Percentiles rank a stretch among this genome's conserved stretches.
Evolutionary conservation across 2,797 vertebrate genomes (phyloP).

Genomic region (Phoeniculus purpureus): DNA sequence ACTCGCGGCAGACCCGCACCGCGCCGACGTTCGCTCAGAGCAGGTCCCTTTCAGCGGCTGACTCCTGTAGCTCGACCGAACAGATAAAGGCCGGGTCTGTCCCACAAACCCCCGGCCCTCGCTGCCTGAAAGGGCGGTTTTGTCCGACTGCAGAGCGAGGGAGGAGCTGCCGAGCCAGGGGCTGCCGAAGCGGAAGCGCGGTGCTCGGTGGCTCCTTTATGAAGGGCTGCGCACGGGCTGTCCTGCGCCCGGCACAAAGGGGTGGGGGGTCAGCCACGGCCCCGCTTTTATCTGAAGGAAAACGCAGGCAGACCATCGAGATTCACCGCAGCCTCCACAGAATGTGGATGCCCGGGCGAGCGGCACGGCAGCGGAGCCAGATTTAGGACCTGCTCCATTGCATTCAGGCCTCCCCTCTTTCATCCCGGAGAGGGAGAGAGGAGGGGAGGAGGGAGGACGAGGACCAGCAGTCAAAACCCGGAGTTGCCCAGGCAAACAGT

Average conservation of each 20-base stretch:
- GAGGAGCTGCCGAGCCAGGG: not conserved
- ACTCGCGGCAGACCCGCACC: no score
- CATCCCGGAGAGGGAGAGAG: not conserved
- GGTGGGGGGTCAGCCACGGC: not conserved
- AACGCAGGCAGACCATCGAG: slow-evolving; percentile 33
- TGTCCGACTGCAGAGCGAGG: not conserved
- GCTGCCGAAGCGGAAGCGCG: not conserved
- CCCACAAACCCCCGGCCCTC: not conserved
- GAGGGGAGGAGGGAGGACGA: slow-evolving; percentile 4
- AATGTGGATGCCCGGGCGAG: slow-evolving; percentile 31
- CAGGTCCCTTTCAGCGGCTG: no score
- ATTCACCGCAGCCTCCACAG: slow-evolving; percentile 29
- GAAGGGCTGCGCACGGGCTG: not conserved
- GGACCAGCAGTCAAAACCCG: not conserved
- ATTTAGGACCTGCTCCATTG: slow-evolving; percentile 41
- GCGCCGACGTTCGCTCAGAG: no score
- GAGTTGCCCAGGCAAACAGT: slow-evolving; percentile 6
- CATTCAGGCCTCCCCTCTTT: slow-evolving; percentile 30
- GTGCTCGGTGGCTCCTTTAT: not conserved
- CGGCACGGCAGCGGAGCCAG: not conserved
- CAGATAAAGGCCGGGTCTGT: no score
- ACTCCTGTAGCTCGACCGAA: no score
- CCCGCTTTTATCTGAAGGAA: slow-evolving; percentile 23
- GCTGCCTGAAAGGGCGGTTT: not conserved
- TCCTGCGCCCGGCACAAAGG: not conserved